A percentile compares a stretch with the other conserved stretches of the same genome.
These are phyloP conservation scores for Acanthosoma haemorrhoidale DNA, from an alignment of 2,888 invertebrate species.

Conservation along the genomic window DNA sequence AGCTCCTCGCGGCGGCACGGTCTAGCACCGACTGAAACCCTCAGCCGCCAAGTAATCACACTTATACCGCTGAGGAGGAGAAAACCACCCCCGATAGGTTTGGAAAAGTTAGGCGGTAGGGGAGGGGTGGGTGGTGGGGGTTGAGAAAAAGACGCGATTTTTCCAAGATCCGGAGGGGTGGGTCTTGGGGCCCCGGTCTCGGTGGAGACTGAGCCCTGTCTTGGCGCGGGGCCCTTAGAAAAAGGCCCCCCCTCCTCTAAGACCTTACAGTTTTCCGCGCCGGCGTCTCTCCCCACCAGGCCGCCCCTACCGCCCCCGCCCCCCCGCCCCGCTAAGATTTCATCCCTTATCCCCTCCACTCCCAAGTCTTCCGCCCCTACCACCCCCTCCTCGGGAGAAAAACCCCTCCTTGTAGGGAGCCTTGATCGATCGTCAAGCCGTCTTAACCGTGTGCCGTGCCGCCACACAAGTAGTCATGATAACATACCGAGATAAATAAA, in stretches of 20 bases:
- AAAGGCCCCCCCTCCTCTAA: slow-evolving; percentile 39
- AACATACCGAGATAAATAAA: not conserved
- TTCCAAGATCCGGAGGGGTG: slow-evolving; percentile 16
- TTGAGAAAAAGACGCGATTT: slow-evolving; percentile 36
- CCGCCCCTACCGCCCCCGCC: slow-evolving; percentile 37
- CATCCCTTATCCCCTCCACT: slow-evolving; percentile 29
- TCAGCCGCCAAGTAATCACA: slow-evolving; percentile 36
- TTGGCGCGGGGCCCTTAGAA: slow-evolving; percentile 40
- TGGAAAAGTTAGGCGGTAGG: slow-evolving; percentile 34
- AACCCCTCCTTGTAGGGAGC: not conserved
- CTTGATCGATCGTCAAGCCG: slow-evolving; percentile 9
- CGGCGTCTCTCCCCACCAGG: slow-evolving; percentile 41
- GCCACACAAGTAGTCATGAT: not conserved
- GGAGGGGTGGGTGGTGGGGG: slow-evolving; percentile 30
- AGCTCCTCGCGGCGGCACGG: slow-evolving; percentile 30
- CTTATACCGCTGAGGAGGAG: slow-evolving; percentile 37
- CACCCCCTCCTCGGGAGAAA: slow-evolving; percentile 22
- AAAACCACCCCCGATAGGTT: slow-evolving; percentile 34
- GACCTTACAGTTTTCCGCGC: slow-evolving; percentile 43
- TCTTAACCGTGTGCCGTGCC: not conserved
- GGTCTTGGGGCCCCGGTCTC: slow-evolving; percentile 31
- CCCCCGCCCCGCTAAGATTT: slow-evolving; percentile 34
- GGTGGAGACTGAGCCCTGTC: slow-evolving; percentile 34
- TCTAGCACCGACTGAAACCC: slow-evolving; percentile 35
- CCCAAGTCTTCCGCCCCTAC: slow-evolving; percentile 21